Evolutionary conservation across 2,888 invertebrate genomes (phyloP).

Genomic region (Aphrophora alni): DNA sequence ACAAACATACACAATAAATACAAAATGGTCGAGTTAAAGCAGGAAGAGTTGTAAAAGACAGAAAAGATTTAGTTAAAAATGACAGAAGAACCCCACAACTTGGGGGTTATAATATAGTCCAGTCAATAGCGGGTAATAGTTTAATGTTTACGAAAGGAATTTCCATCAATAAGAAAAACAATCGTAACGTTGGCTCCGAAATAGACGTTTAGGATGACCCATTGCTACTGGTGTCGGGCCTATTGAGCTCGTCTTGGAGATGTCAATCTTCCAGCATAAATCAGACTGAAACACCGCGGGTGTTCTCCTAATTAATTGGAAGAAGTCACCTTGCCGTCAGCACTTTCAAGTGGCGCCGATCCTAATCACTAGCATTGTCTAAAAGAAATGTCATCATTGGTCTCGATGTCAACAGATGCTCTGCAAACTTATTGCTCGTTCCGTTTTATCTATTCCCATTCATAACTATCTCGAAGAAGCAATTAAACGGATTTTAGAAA

Average conservation of each 20-base stretch:
- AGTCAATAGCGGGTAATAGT: too few relatives aligned
- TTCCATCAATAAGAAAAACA: background rate
- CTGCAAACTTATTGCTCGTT: background rate
- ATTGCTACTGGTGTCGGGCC: background rate
- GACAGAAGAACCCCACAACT: too few relatives aligned
- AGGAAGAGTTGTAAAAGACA: too few relatives aligned
- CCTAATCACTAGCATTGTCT: slow-evolving; percentile 27
- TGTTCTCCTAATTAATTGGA: slow-evolving; percentile 32
- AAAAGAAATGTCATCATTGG: slow-evolving; percentile 29
- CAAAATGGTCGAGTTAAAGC: too few relatives aligned
- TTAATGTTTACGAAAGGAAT: background rate
- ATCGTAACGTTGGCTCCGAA: background rate
- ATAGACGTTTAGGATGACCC: background rate
- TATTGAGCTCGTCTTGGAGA: background rate
- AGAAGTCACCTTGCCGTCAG: slow-evolving; percentile 16
- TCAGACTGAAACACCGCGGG: slow-evolving; percentile 18
- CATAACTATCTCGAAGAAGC: background rate
- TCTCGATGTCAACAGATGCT: slow-evolving; percentile 20
- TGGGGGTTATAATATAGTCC: too few relatives aligned
- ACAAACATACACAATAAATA: too few relatives aligned
- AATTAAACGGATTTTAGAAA: background rate
- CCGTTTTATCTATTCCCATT: background rate
- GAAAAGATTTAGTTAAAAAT: too few relatives aligned
- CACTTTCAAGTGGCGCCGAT: slow-evolving; percentile 34
- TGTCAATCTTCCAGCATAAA: background rate